Percentiles rank a stretch among this genome's conserved stretches.
Evolutionary conservation across 2,113 vertebrate genomes (phyloP).

Genomic region (Thalassoma bifasciatum): DNA sequence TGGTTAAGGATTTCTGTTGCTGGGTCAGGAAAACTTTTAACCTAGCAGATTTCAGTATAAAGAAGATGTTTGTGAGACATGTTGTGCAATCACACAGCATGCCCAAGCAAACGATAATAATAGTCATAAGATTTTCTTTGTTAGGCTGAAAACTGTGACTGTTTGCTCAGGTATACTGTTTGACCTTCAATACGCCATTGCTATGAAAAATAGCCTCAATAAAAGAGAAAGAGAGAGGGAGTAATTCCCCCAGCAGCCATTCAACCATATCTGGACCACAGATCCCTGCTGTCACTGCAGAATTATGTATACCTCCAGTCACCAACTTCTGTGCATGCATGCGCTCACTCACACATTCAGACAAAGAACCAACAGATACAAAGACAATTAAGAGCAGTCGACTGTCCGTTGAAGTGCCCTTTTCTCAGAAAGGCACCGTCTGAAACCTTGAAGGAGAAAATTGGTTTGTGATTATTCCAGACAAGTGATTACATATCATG

Average conservation of each 20-base stretch:
- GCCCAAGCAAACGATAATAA: slow-evolving; percentile 2
- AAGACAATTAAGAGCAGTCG: slow-evolving; percentile 8
- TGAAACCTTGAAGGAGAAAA: slow-evolving; percentile 29
- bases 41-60: background rate
- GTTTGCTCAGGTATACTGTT: slow-evolving; percentile 53
- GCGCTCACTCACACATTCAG: slow-evolving; percentile 10
- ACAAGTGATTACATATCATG: slow-evolving; percentile 26
- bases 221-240: slow-evolving; percentile 42
- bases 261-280: slow-evolving; percentile 64
- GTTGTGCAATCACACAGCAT: background rate
- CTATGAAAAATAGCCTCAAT: slow-evolving; percentile 58
- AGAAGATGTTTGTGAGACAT: background rate
- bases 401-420: slow-evolving; percentile 19
- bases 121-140: slow-evolving; percentile 20
- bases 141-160: slow-evolving; percentile 44
- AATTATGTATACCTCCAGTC: slow-evolving; percentile 39
- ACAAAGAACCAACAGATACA: slow-evolving; percentile 2
- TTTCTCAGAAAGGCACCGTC: slow-evolving; percentile 30
- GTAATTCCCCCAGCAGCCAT: slow-evolving; percentile 58
- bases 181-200: slow-evolving; percentile 68
- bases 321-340: background rate
- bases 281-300: slow-evolving; percentile 57
- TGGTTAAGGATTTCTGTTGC: slow-evolving; percentile 1
- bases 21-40: slow-evolving; percentile 1
- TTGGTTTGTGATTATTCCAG: slow-evolving; percentile 30